These are phyloP conservation scores for Poecile montanus DNA, from an alignment of 2,797 vertebrate genomes.

Conservation along the genomic window DNA sequence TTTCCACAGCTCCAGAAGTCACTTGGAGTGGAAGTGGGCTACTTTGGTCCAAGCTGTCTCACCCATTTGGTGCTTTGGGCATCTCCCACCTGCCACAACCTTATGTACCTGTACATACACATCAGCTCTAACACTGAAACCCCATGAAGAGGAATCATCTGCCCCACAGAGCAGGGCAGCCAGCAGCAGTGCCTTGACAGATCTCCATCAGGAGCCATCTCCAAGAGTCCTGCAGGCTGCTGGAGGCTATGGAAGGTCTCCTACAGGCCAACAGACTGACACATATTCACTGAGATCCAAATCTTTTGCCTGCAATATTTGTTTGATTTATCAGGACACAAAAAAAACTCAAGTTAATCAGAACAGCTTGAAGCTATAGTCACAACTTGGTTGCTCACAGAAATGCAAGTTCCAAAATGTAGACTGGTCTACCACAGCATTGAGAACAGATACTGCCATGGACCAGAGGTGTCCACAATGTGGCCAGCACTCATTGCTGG, in stretches of 20 bases:
- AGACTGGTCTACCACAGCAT: neutral
- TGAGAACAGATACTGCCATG: neutral
- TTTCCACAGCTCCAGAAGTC: neutral
- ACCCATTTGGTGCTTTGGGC: neutral
- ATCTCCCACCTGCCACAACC: neutral
- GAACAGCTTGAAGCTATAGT: neutral
- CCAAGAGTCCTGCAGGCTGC: neutral
- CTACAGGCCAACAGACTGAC: neutral
- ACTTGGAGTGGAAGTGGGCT: neutral
- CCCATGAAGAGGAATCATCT: neutral
- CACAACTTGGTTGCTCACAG: neutral
- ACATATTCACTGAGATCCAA: neutral
- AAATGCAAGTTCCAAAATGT: neutral
- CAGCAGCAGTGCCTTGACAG: neutral
- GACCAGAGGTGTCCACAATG: rapidly evolving
- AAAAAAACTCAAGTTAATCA: neutral
- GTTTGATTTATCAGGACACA: neutral
- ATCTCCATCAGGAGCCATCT: neutral
- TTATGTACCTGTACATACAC: neutral
- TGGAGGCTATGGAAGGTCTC: neutral
- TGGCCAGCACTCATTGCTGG: neutral
- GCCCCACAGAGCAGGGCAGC: neutral
- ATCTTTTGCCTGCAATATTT: neutral
- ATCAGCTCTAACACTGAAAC: neutral
- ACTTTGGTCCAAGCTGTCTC: neutral